Evolutionary conservation across 2,888 invertebrate species (phyloP).

Genomic region (Chaitophorus viminalis): DNA sequence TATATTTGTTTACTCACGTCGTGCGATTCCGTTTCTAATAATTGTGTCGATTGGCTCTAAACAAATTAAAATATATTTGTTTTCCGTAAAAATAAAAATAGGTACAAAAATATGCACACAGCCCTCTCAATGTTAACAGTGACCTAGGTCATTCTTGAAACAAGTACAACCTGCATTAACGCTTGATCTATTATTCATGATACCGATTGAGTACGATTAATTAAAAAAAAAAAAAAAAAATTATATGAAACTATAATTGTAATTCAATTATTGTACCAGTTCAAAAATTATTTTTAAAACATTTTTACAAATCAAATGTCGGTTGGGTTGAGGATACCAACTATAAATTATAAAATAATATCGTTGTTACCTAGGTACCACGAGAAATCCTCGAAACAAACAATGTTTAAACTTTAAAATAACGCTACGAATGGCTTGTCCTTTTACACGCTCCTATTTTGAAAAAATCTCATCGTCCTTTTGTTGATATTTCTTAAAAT

Average conservation of each 20-base stretch:
- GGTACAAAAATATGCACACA: not conserved
- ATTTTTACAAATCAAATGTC: no score
- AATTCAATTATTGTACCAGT: not conserved
- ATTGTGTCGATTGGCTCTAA: slow-evolving; percentile 52
- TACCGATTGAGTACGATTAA: no score
- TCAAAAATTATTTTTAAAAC: no score
- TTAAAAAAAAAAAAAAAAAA: no score
- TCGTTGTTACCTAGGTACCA: no score
- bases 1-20: slow-evolving; percentile 55
- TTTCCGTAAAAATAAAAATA: slow-evolving; percentile 45
- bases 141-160: no score
- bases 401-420: not conserved
- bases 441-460: not conserved
- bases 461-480: not conserved
- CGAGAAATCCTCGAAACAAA: not conserved
- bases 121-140: slow-evolving; percentile 1
- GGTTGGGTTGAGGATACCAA: no score
- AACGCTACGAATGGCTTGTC: not conserved
- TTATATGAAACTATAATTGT: not conserved
- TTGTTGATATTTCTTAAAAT: no score
- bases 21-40: slow-evolving; percentile 51
- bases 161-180: no score
- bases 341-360: no score
- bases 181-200: no score
- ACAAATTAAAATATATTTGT: slow-evolving; percentile 51